A percentile compares a stretch with the other conserved stretches of the same genome.
These are phyloP conservation scores for Chanos chanos DNA, from an alignment of 2,797 vertebrate species.

Conservation along the genomic window DNA sequence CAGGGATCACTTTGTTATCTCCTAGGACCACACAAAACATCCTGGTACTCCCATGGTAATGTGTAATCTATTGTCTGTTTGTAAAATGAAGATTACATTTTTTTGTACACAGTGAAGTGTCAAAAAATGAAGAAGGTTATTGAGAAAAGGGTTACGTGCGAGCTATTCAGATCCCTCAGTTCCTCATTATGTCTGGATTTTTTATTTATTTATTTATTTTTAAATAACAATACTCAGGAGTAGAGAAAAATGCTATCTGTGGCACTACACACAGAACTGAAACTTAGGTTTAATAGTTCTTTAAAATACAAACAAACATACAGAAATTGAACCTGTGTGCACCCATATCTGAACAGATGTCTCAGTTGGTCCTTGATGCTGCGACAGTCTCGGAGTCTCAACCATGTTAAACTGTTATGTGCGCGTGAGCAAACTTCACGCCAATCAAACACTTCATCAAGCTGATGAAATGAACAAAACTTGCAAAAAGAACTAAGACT, in stretches of 20 bases:
- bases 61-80: slow-evolving; percentile 28
- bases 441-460: too few relatives aligned
- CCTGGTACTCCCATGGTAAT: slow-evolving; percentile 18
- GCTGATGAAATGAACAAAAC: too few relatives aligned
- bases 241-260: slow-evolving; percentile 21
- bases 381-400: not conserved
- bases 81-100: slow-evolving; percentile 22
- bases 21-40: slow-evolving; percentile 29
- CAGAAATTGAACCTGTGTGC: slow-evolving; percentile 12
- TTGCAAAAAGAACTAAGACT: too few relatives aligned
- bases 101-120: slow-evolving; percentile 13
- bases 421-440: too few relatives aligned
- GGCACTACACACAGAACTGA: slow-evolving; percentile 21
- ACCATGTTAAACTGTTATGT: too few relatives aligned
- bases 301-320: not conserved
- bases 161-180: too few relatives aligned
- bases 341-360: slow-evolving; percentile 22
- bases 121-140: too few relatives aligned
- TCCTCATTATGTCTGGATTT: too few relatives aligned
- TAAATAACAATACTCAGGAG: slow-evolving; percentile 35
- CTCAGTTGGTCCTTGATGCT: slow-evolving; percentile 17
- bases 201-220: too few relatives aligned
- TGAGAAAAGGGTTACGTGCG: too few relatives aligned
- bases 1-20: slow-evolving; percentile 2
- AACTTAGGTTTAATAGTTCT: slow-evolving; percentile 29